These are phyloP conservation scores for Ptychoptera albimana DNA, from an alignment of 2,888 invertebrate species.

Conservation along the genomic window DNA sequence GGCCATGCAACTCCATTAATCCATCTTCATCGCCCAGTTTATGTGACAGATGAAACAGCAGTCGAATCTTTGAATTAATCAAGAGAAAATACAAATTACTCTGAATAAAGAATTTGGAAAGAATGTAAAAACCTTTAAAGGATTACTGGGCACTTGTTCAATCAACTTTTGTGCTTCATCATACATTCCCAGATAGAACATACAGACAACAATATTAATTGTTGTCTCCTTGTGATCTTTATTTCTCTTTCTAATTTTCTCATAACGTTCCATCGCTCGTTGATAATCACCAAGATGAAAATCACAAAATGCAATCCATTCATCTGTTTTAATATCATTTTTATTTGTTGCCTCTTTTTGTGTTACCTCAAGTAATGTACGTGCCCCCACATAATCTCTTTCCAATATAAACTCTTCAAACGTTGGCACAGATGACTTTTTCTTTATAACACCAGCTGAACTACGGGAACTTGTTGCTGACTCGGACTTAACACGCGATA, in stretches of 20 bases:
- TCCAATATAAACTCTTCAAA: slow-evolving; percentile 78
- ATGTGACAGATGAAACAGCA: slow-evolving; percentile 86
- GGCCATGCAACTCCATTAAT: slow-evolving; percentile 68
- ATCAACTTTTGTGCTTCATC: slow-evolving; percentile 47
- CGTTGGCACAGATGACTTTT: slow-evolving; percentile 41
- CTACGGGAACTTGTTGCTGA: slow-evolving; percentile 30
- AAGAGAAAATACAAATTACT: too few relatives aligned
- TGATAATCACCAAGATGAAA: slow-evolving; percentile 93
- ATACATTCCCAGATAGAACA: slow-evolving; percentile 76
- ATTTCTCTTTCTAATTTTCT: slow-evolving; percentile 36
- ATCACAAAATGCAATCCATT: slow-evolving; percentile 90
- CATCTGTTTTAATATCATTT: slow-evolving; percentile 33
- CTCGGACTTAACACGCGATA: slow-evolving; percentile 70
- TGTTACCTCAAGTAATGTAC: slow-evolving; percentile 76
- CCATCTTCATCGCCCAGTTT: slow-evolving; percentile 79
- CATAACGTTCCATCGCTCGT: slow-evolving; percentile 58
- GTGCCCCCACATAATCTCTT: slow-evolving; percentile 88
- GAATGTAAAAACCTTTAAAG: slow-evolving; percentile 42
- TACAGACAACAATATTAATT: slow-evolving; percentile 81
- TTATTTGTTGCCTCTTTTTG: slow-evolving; percentile 16
- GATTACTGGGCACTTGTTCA: slow-evolving; percentile 46
- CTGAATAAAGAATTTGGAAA: background rate
- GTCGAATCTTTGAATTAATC: slow-evolving; percentile 45
- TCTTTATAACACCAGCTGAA: slow-evolving; percentile 19
- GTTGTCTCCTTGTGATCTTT: slow-evolving; percentile 43